phyloP scores from a whole-genome alignment of 2,113 vertebrate genomes.

The Callocephalon fimbriatum region DNA sequence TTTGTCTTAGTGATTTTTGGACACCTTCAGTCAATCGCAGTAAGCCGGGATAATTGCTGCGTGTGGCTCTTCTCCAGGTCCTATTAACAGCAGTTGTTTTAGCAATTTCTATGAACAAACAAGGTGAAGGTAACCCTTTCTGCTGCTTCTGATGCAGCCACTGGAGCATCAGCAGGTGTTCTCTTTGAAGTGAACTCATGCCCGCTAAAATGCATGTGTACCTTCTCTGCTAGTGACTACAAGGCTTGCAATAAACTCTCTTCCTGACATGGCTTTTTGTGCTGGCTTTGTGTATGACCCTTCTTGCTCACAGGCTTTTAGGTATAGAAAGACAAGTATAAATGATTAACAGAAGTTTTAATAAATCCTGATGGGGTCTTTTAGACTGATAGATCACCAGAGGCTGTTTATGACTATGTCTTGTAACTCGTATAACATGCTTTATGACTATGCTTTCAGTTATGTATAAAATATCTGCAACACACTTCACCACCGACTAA shows the following conservation, averaged over 20 bases:
- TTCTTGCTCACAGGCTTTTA: not conserved
- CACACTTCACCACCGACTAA: not conserved
- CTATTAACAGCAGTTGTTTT: not conserved
- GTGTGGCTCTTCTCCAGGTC: not conserved
- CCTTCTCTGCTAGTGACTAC: not conserved
- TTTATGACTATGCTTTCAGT: not conserved
- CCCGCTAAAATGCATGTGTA: not conserved
- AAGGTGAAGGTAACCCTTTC: not conserved
- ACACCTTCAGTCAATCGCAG: not conserved
- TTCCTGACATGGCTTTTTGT: rapidly evolving
- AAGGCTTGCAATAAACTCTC: not conserved
- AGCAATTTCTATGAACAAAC: not conserved
- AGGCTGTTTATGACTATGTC: not conserved
- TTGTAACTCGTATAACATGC: not conserved
- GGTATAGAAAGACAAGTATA: not conserved
- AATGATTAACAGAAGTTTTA: constrained; percentile 32
- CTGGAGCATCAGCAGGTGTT: not conserved
- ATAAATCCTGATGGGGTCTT: constrained; percentile 32
- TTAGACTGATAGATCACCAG: not conserved
- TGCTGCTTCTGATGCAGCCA: not conserved
- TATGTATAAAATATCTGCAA: not conserved
- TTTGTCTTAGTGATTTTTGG: constrained; percentile 33
- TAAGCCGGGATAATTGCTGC: not conserved
- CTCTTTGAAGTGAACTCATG: not conserved
- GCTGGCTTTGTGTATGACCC: not conserved